Percentiles rank a stretch among this genome's conserved stretches.
Evolutionary conservation across 2,113 vertebrate species (phyloP).

Genomic region (Merops nubicus): DNA sequence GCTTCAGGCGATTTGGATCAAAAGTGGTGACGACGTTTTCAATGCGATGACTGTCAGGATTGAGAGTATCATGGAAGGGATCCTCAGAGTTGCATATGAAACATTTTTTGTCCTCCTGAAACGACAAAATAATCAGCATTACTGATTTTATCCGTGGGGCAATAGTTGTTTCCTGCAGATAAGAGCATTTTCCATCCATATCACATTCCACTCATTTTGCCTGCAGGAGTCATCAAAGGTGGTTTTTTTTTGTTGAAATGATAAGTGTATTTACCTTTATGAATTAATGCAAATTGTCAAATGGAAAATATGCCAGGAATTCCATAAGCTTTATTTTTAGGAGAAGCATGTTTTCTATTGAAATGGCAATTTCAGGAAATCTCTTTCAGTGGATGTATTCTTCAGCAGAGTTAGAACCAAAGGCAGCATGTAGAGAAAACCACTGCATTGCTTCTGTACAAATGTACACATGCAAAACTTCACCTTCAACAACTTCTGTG

Average conservation of each 20-base stretch:
- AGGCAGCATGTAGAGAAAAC: not conserved
- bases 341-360: slow-evolving; percentile 35
- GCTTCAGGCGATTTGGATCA: slow-evolving; percentile 91
- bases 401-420: slow-evolving; percentile 11
- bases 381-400: not conserved
- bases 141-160: slow-evolving; percentile 11
- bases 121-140: slow-evolving; percentile 53
- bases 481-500: not conserved
- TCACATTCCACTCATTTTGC: slow-evolving; percentile 51
- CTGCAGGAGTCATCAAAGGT: slow-evolving; percentile 19
- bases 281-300: slow-evolving; percentile 47
- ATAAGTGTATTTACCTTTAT: slow-evolving; percentile 44
- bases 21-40: slow-evolving; percentile 96
- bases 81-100: slow-evolving; percentile 87
- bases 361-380: slow-evolving; percentile 45
- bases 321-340: slow-evolving; percentile 45
- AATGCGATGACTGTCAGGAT: slow-evolving; percentile 86
- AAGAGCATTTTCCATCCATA: slow-evolving; percentile 31
- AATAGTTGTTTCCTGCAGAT: slow-evolving; percentile 61
- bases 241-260: not conserved
- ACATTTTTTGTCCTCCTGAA: slow-evolving; percentile 98
- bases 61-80: slow-evolving; percentile 76
- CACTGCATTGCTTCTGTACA: not conserved
- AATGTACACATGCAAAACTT: not conserved
- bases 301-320: slow-evolving; percentile 62